Evolutionary conservation across 2,797 vertebrate genomes (phyloP).

Genomic region (Zonotrichia albicollis): DNA sequence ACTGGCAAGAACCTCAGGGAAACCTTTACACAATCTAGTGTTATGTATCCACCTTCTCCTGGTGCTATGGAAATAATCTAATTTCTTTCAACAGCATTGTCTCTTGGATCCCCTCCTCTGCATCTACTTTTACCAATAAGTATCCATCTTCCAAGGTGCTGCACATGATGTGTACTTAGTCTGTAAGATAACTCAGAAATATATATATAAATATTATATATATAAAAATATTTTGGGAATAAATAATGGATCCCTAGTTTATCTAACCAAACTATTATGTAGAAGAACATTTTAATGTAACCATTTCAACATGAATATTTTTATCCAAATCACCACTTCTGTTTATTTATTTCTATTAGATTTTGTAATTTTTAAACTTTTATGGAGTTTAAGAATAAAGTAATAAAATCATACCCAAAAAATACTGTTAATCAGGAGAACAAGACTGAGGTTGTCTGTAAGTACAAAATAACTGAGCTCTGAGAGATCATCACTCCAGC

Average conservation of each 20-base stretch:
- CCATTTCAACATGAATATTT: fast-evolving
- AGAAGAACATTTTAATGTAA: not conserved
- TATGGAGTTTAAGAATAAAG: not conserved
- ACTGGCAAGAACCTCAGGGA: not conserved
- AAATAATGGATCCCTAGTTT: not conserved
- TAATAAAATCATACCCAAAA: not conserved
- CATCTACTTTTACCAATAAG: not conserved
- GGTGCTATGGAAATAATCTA: not conserved
- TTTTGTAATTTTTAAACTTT: not conserved
- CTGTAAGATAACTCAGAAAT: not conserved
- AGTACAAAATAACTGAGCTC: not conserved
- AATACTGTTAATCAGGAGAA: not conserved
- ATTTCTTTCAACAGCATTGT: not conserved
- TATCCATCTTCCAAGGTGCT: not conserved
- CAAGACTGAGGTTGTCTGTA: not conserved
- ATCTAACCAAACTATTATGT: not conserved
- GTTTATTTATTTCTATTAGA: not conserved
- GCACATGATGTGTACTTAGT: not conserved
- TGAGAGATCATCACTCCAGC: not conserved
- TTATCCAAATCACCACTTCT: not conserved
- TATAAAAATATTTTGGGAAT: not conserved
- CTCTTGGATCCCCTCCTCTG: not conserved
- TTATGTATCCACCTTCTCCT: not conserved
- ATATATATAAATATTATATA: not conserved
- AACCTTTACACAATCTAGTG: not conserved